Evolutionary conservation across 2,797 vertebrate species (phyloP).

Genomic region (Hylomyscus alleni): DNA sequence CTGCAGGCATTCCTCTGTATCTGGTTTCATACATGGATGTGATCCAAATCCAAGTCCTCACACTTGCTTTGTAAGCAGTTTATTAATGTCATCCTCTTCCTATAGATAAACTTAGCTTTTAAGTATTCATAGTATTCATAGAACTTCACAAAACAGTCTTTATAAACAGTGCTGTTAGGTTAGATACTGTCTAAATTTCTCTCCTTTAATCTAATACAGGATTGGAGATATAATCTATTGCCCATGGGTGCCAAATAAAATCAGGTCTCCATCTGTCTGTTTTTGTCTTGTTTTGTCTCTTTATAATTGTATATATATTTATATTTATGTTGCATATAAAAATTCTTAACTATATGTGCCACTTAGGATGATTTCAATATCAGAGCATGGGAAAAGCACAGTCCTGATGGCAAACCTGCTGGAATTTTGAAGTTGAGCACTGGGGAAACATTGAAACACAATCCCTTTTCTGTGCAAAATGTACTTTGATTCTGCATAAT

Average conservation of each 20-base stretch:
- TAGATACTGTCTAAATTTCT: neutral
- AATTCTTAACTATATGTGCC: neutral
- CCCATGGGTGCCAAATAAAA: neutral
- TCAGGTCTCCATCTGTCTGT: neutral
- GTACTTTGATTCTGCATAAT: conserved; percentile 79
- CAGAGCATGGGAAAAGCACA: neutral
- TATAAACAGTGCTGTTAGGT: neutral
- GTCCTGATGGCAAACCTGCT: conserved; percentile 45
- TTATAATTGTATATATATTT: neutral
- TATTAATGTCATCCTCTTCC: neutral
- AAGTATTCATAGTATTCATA: neutral
- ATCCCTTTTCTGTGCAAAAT: conserved; percentile 69
- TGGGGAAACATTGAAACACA: conserved; percentile 72
- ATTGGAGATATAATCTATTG: neutral
- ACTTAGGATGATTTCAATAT: conserved; percentile 53
- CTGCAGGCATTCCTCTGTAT: neutral
- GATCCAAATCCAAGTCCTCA: neutral
- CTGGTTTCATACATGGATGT: no score
- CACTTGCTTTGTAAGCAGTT: neutral
- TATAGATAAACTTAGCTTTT: neutral
- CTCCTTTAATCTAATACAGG: neutral
- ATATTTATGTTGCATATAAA: neutral
- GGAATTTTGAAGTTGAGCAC: conserved; percentile 62
- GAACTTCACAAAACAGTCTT: neutral
- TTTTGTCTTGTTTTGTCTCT: neutral